These are phyloP conservation scores for Megaptera novaeangliae DNA, from an alignment of 2,113 vertebrate genomes.

Conservation along the genomic window DNA sequence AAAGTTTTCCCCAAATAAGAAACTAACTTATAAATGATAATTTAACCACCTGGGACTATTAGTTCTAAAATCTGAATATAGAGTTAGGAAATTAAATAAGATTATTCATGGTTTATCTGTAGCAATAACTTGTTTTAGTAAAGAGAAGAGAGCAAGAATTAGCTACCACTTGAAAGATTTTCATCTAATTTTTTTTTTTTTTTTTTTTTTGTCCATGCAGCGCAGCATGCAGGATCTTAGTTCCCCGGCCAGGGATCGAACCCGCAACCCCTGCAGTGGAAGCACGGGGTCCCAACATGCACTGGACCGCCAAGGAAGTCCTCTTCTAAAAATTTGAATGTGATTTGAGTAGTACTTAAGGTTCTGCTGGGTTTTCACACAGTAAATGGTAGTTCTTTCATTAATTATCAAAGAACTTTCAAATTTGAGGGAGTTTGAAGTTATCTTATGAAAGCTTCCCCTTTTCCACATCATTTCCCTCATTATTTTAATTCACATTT, in stretches of 20 bases:
- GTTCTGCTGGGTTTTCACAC: neutral
- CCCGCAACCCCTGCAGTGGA: no score
- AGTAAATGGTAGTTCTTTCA: neutral
- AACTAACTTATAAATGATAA: neutral
- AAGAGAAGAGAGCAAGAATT: neutral
- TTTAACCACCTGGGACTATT: neutral
- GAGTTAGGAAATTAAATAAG: neutral
- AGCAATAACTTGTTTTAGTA: neutral
- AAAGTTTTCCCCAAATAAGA: neutral
- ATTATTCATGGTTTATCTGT: neutral
- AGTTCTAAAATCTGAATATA: neutral
- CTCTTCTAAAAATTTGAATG: neutral
- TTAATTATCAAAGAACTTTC: neutral
- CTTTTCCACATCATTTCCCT: neutral
- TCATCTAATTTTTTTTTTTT: neutral
- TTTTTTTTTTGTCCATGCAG: no score
- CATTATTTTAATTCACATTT: neutral
- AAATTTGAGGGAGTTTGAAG: neutral
- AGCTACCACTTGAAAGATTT: neutral
- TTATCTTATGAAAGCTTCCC: neutral
- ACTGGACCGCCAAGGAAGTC: no score
- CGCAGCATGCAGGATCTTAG: no score
- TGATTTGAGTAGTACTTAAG: neutral
- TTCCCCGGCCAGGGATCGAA: no score
- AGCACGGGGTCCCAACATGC: no score